Conservation (phyloP, 2,888 invertebrate genomes). For the Galeopsomyia nigrocyanea region DNA sequence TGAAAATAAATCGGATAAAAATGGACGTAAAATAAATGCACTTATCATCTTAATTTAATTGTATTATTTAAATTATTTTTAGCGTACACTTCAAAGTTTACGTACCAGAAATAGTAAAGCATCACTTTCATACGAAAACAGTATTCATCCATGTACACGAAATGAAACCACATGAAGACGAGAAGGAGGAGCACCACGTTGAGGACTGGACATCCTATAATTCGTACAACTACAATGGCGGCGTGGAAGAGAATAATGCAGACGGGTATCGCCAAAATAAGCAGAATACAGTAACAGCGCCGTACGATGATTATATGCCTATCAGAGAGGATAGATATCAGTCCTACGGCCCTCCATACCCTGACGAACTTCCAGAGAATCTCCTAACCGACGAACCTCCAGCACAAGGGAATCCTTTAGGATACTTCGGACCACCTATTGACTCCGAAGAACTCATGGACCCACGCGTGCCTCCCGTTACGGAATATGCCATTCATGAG, state of each 20-base stretch:
- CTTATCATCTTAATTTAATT: not conserved
- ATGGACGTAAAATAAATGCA: not conserved
- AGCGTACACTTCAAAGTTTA: constrained; percentile 74
- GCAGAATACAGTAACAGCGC: not conserved
- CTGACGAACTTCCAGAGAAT: constrained; percentile 13
- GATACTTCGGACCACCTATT: constrained; percentile 15
- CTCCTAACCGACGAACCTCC: constrained; percentile 5
- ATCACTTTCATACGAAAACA: constrained; percentile 74
- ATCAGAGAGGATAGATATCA: constrained; percentile 26
- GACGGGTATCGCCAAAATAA: constrained; percentile 43
- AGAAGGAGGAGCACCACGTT: constrained; percentile 69
- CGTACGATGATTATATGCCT: constrained; percentile 41
- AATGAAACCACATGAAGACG: constrained; percentile 62
- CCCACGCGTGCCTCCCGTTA: constrained; percentile 9
- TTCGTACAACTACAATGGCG: constrained; percentile 67
- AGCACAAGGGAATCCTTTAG: constrained; percentile 11
- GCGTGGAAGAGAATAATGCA: constrained; percentile 44
- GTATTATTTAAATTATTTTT: constrained; percentile 49
- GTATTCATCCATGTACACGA: constrained; percentile 72
- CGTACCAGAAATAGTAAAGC: constrained; percentile 74
- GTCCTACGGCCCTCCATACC: constrained; percentile 9
- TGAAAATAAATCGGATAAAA: not conserved
- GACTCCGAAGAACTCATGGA: constrained; percentile 20
- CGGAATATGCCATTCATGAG: constrained; percentile 55
- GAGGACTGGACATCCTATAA: constrained; percentile 61